Evolutionary conservation across 1,140 invertebrate species (phyloP), one percentile per base, ranked within the genome.

Genomic region (Frieseomelitta varia): DNA sequence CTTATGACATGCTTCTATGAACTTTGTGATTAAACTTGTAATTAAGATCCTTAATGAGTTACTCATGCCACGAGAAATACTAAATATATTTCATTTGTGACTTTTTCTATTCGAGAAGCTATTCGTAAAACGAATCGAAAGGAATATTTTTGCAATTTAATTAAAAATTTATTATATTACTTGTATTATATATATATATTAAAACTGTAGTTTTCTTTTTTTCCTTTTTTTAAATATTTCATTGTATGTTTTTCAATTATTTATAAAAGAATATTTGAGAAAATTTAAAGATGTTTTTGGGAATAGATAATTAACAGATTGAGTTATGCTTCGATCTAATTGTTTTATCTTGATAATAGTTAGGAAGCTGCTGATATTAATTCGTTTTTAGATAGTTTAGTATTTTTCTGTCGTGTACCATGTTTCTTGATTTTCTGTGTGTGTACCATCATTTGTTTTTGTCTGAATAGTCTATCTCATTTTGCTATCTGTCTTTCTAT

Each of bases 311-410:
- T 67, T 67, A 34, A 67, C 10, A 67, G 10, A 34, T 10, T 67
- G 27, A 67, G 15, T 19, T 30, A 30, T 34, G 11, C 24, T 61
- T 15, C 27, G 63, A 30, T 67, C 17, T 34, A 69, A 39, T 47
- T 69, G 11, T 47, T 39, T 1, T 69, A 34, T 11, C 4, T 71
- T 19, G 14, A 2, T n/a, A 17, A 61, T 53, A 76, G 39, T 61
- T 21, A 76, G 34, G 24, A 76, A 76, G 74, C 58, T 61, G 74
- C 24, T 34, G 74, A 76, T 74, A 21, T 74, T 19, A 53, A 74
- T 15, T 65, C 61, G 27, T 65, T 65, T 17, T 27, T n/a, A 0
- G 27, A 12, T 67, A 61, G 24, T 67, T 34, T 67, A 67, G 17
- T 19, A 14, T 15, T 21, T 68, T 68, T 68, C 21, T 39, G 11